Conservation (phyloP, 2,888 invertebrate genomes). For the Clitarchus hookeri region DNA sequence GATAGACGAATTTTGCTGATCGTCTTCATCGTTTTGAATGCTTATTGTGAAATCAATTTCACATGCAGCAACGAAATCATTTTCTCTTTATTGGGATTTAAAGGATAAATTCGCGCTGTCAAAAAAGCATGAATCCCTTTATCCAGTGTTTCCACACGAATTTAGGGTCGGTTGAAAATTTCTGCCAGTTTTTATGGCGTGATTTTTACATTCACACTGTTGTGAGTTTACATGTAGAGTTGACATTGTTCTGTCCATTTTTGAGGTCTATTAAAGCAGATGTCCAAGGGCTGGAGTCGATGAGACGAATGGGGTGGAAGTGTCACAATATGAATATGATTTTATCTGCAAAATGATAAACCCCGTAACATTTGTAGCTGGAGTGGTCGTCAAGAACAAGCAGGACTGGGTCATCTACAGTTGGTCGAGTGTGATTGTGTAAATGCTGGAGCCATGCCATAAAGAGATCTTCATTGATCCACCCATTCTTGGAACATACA, state of each 20-base stretch:
- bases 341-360: too few relatives aligned
- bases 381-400: not conserved
- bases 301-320: not conserved
- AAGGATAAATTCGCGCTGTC: not conserved
- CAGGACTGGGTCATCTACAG: not conserved
- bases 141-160: not conserved
- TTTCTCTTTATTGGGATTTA: not conserved
- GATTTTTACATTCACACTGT: not conserved
- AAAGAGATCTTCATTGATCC: not conserved
- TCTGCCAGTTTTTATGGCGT: too few relatives aligned
- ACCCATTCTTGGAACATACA: too few relatives aligned
- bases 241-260: not conserved
- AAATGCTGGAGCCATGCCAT: not conserved
- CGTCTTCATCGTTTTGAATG: not conserved
- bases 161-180: not conserved
- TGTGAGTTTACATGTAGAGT: not conserved
- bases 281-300: not conserved
- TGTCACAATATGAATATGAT: too few relatives aligned
- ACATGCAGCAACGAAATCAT: not conserved
- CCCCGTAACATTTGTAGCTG: not conserved
- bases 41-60: too few relatives aligned
- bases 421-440: not conserved
- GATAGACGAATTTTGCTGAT: not conserved
- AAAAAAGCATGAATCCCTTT: not conserved
- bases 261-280: not conserved